Conservation (phyloP, 2,888 invertebrate species). For the Torymus tubicola region DNA sequence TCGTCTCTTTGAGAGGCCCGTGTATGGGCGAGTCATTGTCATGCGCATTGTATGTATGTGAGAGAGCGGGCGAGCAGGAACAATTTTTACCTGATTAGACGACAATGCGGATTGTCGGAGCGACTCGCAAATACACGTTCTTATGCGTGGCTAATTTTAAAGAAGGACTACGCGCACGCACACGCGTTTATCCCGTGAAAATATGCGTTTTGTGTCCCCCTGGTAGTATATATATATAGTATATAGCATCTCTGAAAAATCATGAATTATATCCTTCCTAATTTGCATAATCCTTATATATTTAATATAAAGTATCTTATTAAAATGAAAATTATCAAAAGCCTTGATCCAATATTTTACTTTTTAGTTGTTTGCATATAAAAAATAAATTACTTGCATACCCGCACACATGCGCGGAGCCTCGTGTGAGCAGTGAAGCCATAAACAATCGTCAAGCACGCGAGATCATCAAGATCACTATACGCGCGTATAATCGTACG, state of each 20-base stretch:
- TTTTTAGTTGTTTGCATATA: no score
- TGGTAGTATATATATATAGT: no score
- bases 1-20: no score
- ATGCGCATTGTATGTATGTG: neutral
- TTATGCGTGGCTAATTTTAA: slow-evolving; percentile 38
- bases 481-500: neutral
- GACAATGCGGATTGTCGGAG: slow-evolving; percentile 36
- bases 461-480: slow-evolving; percentile 4
- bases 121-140: neutral
- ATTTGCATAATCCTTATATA: no score
- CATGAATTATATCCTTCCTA: slow-evolving; percentile 29
- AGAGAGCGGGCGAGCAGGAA: neutral
- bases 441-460: slow-evolving; percentile 31
- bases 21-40: slow-evolving; percentile 28
- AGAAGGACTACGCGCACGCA: slow-evolving; percentile 1
- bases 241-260: slow-evolving; percentile 6
- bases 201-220: slow-evolving; percentile 16
- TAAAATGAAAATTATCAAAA: no score
- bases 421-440: neutral
- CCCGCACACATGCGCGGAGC: no score
- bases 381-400: no score
- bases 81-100: slow-evolving; percentile 52
- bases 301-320: no score
- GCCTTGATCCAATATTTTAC: no score
- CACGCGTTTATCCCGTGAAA: slow-evolving; percentile 32